Evolutionary conservation across 2,888 invertebrate genomes (phyloP), one percentile per base, ranked within the genome.

Genomic region (Yponomeuta plumbellus): DNA sequence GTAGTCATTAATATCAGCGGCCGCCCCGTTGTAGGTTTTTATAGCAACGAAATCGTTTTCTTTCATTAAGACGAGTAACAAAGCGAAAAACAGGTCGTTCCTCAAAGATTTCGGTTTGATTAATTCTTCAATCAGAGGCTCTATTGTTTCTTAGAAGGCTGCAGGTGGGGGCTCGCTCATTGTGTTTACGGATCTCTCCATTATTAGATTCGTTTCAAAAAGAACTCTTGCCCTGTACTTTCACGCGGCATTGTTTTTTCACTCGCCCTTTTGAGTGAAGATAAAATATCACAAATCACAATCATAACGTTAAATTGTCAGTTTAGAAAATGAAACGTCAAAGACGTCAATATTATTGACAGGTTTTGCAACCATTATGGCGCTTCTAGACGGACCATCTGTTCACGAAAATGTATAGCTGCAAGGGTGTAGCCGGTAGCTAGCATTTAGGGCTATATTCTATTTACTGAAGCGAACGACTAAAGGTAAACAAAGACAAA

Each of bases 91-190:
- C 70, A 83, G 72, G 70, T 81, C 80, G 64, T 74, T 75, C 71
- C 77, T 79, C 70, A 81, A 76, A 72, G 74, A 74, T 71, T 76
- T 74, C n/a, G 79, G 78, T 71, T 78, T 80, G 74, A 81, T 80
- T 77, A 80, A 76, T 71, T 74, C 72, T 69, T 77, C 74, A 69
- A 81, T 76, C 71, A 80, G 72, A 72, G 73, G 70, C 67, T 72
- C 75, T 71, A 77, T 70, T 75, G 75, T 76, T 71, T 72, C 69
- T 64, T 72, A 71, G 69, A 79, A 76, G 69, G 73, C 74, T 71
- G 73, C 70, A 72, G 74, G 69, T 68, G 75, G 72, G 68, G 67
- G 70, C 68, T 69, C 67, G 44, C 44, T 71, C 71, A 70, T 69
- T 71, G 69, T 71, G 69, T 69, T 71, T 68, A 70, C 69, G 34